A percentile compares a stretch with the other conserved stretches of the same genome.
phyloP scores from a whole-genome alignment of 1,140 invertebrate genomes.

The Cotesia chilonis region DNA sequence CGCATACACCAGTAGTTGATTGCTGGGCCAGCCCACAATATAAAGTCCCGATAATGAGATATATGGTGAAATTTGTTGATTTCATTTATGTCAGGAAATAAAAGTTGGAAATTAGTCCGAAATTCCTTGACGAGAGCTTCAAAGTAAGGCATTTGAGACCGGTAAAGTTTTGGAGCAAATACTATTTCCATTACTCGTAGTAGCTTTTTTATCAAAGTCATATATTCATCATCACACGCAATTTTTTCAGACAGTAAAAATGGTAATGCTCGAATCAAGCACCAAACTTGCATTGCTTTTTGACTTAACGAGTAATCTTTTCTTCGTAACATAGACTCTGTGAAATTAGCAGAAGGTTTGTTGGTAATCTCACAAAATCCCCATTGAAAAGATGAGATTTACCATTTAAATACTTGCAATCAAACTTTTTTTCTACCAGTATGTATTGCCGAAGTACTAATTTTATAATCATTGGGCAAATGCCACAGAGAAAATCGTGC shows the following conservation, averaged over 20 bases:
- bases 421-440: slow-evolving; percentile 30
- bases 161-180: slow-evolving; percentile 38
- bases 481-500: slow-evolving; percentile 42
- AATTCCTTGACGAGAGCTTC: slow-evolving; percentile 4
- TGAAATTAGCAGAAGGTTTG: slow-evolving; percentile 48
- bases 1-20: slow-evolving; percentile 34
- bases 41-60: slow-evolving; percentile 31
- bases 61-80: slow-evolving; percentile 38
- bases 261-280: slow-evolving; percentile 42
- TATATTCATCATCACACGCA: slow-evolving; percentile 35
- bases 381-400: slow-evolving; percentile 41
- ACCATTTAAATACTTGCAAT: slow-evolving; percentile 39
- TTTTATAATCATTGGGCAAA: slow-evolving; percentile 41
- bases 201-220: slow-evolving; percentile 41
- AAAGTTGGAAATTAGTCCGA: not conserved
- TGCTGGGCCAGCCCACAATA: slow-evolving; percentile 33
- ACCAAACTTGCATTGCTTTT: slow-evolving; percentile 49
- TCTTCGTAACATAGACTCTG: slow-evolving; percentile 36
- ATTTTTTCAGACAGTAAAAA: slow-evolving; percentile 45
- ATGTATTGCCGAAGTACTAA: slow-evolving; percentile 36
- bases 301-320: slow-evolving; percentile 41
- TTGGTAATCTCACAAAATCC: slow-evolving; percentile 43
- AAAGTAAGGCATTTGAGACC: slow-evolving; percentile 37
- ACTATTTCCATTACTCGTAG: slow-evolving; percentile 48
- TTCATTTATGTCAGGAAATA: slow-evolving; percentile 8